These are phyloP conservation scores for Larimichthys polyactis DNA, from an alignment of 2,113 vertebrate genomes.

Conservation along the genomic window DNA sequence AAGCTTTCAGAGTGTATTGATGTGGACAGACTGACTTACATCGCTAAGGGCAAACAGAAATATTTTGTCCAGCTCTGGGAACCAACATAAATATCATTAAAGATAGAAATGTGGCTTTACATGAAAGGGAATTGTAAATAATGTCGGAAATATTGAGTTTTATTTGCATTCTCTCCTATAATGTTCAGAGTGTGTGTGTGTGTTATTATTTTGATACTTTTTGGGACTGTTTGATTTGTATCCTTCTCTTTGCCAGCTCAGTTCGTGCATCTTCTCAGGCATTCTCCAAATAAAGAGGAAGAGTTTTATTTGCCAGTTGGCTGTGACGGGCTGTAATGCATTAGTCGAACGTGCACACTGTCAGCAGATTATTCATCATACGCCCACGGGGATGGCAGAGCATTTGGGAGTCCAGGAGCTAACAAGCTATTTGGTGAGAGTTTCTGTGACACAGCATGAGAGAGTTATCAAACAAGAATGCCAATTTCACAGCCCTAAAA, in stretches of 20 bases:
- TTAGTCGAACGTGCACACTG: slow-evolving; percentile 40
- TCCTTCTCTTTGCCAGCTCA: slow-evolving; percentile 11
- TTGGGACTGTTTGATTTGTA: slow-evolving; percentile 8
- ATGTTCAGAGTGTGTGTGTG: too few relatives aligned
- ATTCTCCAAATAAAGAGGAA: slow-evolving; percentile 38
- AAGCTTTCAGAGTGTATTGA: too few relatives aligned
- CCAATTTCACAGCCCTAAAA: background rate
- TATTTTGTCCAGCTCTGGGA: too few relatives aligned
- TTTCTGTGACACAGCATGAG: background rate
- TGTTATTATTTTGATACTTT: background rate
- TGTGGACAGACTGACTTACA: too few relatives aligned
- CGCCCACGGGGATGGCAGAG: slow-evolving; percentile 25
- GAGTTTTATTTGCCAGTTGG: slow-evolving; percentile 48
- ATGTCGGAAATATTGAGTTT: too few relatives aligned
- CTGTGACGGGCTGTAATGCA: slow-evolving; percentile 8
- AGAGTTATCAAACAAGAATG: background rate
- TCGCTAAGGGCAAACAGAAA: too few relatives aligned
- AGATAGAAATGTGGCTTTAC: too few relatives aligned
- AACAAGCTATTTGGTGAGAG: slow-evolving; percentile 6
- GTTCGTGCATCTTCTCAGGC: background rate
- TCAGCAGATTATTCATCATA: slow-evolving; percentile 46
- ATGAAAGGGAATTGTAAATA: too few relatives aligned
- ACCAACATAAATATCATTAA: too few relatives aligned
- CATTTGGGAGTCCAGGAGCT: slow-evolving; percentile 1
- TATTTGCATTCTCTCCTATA: too few relatives aligned